phyloP scores from a whole-genome alignment of 2,797 vertebrate genomes.

The Sylvilagus floridanus region DNA sequence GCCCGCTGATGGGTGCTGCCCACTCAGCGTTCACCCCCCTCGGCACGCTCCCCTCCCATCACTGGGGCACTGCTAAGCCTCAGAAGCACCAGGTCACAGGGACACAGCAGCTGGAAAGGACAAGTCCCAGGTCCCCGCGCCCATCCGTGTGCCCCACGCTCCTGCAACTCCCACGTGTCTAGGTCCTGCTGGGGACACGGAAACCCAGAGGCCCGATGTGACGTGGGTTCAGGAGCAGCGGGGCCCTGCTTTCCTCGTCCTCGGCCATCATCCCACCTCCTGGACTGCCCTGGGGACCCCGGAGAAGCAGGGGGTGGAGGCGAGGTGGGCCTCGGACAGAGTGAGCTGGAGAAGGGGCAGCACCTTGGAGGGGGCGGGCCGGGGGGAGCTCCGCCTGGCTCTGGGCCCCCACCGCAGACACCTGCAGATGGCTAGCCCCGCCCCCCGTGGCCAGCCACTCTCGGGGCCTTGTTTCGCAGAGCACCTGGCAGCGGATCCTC shows the following conservation, averaged over 20 bases:
- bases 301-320: background rate
- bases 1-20: background rate
- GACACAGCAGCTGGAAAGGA: background rate
- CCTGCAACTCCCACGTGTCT: too few relatives aligned
- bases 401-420: too few relatives aligned
- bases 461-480: constrained; percentile 83
- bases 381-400: background rate
- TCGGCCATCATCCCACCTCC: background rate
- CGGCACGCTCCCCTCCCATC: background rate
- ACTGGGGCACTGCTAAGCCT: background rate
- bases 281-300: background rate
- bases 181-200: background rate
- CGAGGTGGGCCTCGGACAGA: background rate
- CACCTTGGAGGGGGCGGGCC: background rate
- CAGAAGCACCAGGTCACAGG: background rate
- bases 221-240: background rate
- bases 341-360: too few relatives aligned
- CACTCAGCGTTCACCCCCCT: background rate
- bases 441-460: background rate
- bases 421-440: too few relatives aligned
- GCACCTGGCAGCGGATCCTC: constrained; percentile 92
- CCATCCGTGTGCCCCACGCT: background rate
- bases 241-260: background rate
- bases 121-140: background rate
- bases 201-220: rapidly evolving